phyloP scores from a whole-genome alignment of 2,888 invertebrate genomes.

The Eurytoma californica region DNA sequence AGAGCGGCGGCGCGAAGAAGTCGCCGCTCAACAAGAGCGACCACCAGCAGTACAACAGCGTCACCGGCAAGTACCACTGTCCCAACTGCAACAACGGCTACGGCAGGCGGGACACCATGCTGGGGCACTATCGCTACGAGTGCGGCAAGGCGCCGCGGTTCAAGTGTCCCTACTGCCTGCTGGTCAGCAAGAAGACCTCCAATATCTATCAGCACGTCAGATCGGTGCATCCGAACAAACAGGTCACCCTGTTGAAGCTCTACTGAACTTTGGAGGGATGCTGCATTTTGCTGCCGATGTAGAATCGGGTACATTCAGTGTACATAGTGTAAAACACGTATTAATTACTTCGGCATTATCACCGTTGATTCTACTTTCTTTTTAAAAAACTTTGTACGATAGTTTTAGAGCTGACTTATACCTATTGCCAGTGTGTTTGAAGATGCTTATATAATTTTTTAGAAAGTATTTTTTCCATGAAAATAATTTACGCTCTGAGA shows the following conservation, averaged over 20 bases:
- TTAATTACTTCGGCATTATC: no score
- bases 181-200: conserved; percentile 70
- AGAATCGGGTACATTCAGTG: neutral
- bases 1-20: neutral
- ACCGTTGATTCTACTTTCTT: no score
- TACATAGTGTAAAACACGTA: neutral
- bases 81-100: conserved; percentile 73
- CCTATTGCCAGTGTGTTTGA: no score
- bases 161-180: conserved; percentile 70
- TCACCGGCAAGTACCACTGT: conserved; percentile 71
- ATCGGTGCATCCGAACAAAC: conserved; percentile 66
- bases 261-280: conserved; percentile 58
- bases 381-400: no score
- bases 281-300: neutral
- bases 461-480: no score
- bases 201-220: conserved; percentile 71
- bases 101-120: conserved; percentile 71
- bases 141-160: conserved; percentile 73
- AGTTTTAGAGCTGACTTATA: no score
- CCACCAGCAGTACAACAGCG: conserved; percentile 29
- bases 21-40: conserved; percentile 29
- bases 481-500: no score
- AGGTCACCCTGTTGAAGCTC: conserved; percentile 67
- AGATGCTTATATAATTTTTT: no score
- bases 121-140: conserved; percentile 72